Conservation (phyloP, 2,888 invertebrate genomes). For the Neoaliturus tenellus region DNA sequence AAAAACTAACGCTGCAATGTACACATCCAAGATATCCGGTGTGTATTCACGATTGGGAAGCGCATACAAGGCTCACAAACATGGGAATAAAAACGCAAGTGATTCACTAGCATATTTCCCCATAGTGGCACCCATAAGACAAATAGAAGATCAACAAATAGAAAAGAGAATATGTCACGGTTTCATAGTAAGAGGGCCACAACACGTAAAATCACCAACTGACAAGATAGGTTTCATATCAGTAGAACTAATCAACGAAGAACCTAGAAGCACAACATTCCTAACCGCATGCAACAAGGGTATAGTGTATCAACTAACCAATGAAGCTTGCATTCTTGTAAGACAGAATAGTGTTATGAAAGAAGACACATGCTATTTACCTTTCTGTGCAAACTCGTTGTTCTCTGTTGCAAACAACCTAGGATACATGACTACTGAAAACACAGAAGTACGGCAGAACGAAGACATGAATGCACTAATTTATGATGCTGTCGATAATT, state of each 20-base stretch:
- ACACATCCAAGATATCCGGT: background rate
- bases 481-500: background rate
- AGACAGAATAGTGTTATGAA: slow-evolving; percentile 18
- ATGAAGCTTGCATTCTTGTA: background rate
- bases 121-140: background rate
- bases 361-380: slow-evolving; percentile 14
- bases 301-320: background rate
- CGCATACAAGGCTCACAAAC: background rate
- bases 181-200: slow-evolving; percentile 1
- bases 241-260: background rate
- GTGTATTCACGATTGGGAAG: slow-evolving; percentile 14
- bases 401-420: background rate
- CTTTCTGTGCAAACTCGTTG: background rate
- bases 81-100: background rate
- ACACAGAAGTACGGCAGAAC: background rate
- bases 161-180: slow-evolving; percentile 9
- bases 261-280: background rate
- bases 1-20: background rate
- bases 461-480: background rate
- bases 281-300: background rate
- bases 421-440: slow-evolving; percentile 12
- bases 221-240: background rate
- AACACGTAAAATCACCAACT: slow-evolving; percentile 35
- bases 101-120: background rate
- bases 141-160: background rate